Evolutionary conservation across 2,113 vertebrate genomes (phyloP), one percentile per base, ranked within the genome.

Genomic region (Ciconia maguari): DNA sequence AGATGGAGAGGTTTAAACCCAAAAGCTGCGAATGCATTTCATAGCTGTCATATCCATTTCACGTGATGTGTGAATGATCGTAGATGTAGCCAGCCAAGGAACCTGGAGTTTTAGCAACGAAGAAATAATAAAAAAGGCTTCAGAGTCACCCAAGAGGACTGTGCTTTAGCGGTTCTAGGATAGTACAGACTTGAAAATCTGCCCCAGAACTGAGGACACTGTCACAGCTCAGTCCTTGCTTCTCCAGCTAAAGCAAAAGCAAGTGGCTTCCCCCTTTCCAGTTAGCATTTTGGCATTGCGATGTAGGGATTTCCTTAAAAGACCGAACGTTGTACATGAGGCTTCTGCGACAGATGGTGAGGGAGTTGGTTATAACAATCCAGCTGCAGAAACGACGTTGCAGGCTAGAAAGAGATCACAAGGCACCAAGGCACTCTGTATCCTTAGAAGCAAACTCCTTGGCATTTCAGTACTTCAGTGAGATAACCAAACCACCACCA

Each of bases 301-400:
- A 1, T 1, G 30, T 7, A n/a, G 34, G 25, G 32, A 21, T 86
- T 85, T 86, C 58, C 54, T 66, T 42, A 21, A 58, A 81, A 70
- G 36, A 61, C 17, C 3, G 13, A 52, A 22, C 2, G 0, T 13
- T 34, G 38, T 29, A 16, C 32, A 1, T 68, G 9, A 3, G 3
- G 49, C 32, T 27, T 38, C 62, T 64, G 52, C 1, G 0, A 13
- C 78, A 71, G 81, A 84, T 3, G 9, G 64, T 3, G 54, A 66
- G 83, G 49, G 77, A 89, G 34, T 25, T 48, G 41, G 11, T n/a
- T 86, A 17, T 34, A 44, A 8, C 69, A 71, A 5, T 60, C 46
- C 82, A 66, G 61, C 74, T 84, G 70, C 74, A 79, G 78, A 78
- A 64, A 64, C 29, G 78, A 42, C 10, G 13, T 29, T 89, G 64